Evolutionary conservation across 2,888 invertebrate genomes (phyloP).

Genomic region (Epirrhoe alternata): DNA sequence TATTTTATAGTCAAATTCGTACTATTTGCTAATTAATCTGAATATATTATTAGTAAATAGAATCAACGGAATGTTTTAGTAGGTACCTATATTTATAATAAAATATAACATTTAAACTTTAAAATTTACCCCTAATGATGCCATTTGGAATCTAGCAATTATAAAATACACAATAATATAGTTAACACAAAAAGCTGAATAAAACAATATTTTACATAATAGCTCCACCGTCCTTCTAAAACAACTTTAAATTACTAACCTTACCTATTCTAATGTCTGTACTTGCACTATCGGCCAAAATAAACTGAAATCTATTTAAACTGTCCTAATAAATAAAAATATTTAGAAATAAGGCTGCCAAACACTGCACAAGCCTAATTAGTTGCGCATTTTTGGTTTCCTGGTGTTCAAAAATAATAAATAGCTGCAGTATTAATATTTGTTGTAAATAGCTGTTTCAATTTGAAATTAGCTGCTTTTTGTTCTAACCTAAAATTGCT

Average conservation of each 20-base stretch:
- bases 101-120: slow-evolving; percentile 16
- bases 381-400: background rate
- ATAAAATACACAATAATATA: background rate
- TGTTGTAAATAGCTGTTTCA: background rate
- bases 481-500: background rate
- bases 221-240: slow-evolving; percentile 5
- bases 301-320: background rate
- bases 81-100: slow-evolving; percentile 31
- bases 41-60: slow-evolving; percentile 43
- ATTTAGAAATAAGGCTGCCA: background rate
- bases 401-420: background rate
- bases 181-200: background rate
- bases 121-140: background rate
- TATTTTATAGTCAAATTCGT: background rate
- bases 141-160: background rate
- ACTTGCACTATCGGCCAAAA: slow-evolving; percentile 58
- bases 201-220: background rate
- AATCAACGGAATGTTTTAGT: slow-evolving; percentile 66
- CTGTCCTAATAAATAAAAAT: background rate
- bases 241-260: slow-evolving; percentile 7
- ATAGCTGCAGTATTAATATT: background rate
- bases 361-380: background rate
- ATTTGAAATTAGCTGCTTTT: background rate
- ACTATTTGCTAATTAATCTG: background rate
- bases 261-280: slow-evolving; percentile 24